Evolutionary conservation across 2,113 vertebrate species (phyloP).

Genomic region (Amblyornis subalaris): DNA sequence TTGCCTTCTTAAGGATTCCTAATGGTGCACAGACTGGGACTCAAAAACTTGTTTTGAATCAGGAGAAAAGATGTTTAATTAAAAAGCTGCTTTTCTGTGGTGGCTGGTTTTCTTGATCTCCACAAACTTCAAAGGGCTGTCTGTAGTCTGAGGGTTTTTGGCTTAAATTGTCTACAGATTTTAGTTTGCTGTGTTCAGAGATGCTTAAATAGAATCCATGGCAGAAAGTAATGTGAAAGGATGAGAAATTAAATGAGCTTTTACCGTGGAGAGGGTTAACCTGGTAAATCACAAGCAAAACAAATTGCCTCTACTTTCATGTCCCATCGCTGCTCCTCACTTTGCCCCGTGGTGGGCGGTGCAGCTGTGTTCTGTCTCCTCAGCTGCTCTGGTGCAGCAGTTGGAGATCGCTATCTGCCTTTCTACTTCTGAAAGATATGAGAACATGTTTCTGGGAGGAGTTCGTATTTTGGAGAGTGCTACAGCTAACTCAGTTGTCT

Average conservation of each 20-base stretch:
- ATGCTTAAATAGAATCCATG: background rate
- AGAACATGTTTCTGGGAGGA: background rate
- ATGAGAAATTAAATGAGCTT: constrained; percentile 17
- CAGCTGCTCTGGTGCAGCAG: background rate
- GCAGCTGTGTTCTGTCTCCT: background rate
- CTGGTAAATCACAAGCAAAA: background rate
- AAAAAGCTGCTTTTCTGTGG: constrained; percentile 38
- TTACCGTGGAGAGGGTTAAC: background rate
- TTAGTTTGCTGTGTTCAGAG: constrained; percentile 8
- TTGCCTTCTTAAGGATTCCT: background rate
- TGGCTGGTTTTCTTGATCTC: constrained; percentile 29
- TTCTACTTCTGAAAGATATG: background rate
- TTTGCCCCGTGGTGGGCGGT: fast-evolving
- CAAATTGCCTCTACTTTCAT: background rate
- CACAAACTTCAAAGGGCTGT: constrained; percentile 37
- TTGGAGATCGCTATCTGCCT: background rate
- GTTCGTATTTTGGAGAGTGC: background rate
- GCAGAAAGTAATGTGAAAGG: constrained; percentile 4
- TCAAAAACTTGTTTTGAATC: background rate
- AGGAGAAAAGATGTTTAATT: constrained; percentile 38
- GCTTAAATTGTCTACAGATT: constrained; percentile 41
- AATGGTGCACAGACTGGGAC: background rate
- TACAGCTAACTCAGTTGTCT: background rate
- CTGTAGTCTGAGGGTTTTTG: background rate
- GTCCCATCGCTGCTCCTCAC: background rate